Base-by-base conservation (phyloP, 2,797 vertebrate genomes). In the Xiphophorus birchmanni region DNA sequence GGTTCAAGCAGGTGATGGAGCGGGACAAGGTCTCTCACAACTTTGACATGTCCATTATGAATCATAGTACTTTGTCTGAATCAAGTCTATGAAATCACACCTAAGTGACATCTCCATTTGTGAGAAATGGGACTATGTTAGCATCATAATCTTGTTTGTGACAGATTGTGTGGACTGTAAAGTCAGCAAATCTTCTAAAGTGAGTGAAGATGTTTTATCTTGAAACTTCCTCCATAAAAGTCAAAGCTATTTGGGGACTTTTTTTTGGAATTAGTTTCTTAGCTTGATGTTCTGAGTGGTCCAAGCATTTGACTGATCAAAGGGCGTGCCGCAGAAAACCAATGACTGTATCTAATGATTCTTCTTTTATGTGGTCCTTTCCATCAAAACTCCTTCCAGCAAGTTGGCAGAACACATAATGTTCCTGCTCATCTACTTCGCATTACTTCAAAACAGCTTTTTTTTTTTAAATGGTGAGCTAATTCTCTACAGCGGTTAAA, bases 1-100 rank as follows among this genome's bases (percentile, higher is more conserved):
- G 91, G 85, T 89, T 93, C 92, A 81, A 87, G 91, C 89, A 87
- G 93, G 92, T 94, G 92, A 93, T 91, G 81, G 82, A 5, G 50
- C 69, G 78, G 82, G 83, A 82, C 79, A 81, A 82, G 88, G 88
- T 88, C 86, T 82, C 75, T 37, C 78, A 3, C 84, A 80, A 76
- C 81, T 88, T 82, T 6, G 56, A 82, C 75, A 82, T 74, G 82
- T 85, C 89, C 84, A 80, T 90, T 88, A 92, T 85, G 87, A 90
- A 83, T 86, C 23, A 42, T 74, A 18, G 86, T 75, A 77, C 82
- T 91, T 85, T 60, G 73, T 78, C 79, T 50, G 78, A 32, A 73
- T 17, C 40, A 44, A 88, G 87, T 88, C 87, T 74, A 56, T 86
- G 77, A 86, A 88, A 88, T 82, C 54, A 79, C 4, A 79, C 26